A percentile compares a stretch with the other conserved stretches of the same genome.
phyloP scores from a whole-genome alignment of 2,888 invertebrate species.

The Orchesella flavescens region DNA sequence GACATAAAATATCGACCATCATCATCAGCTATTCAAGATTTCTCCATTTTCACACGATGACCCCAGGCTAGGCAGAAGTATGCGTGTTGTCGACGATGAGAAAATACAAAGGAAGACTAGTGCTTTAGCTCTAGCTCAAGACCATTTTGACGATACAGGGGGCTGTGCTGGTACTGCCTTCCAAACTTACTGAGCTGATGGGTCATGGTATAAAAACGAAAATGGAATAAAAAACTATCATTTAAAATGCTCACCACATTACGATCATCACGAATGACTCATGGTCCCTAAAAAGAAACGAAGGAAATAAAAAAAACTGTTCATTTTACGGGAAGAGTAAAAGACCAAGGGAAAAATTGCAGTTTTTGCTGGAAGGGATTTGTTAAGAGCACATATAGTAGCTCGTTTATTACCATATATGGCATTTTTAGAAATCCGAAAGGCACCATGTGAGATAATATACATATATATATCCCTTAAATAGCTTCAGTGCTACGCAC shows the following conservation, averaged over 20 bases:
- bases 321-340: neutral
- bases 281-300: neutral
- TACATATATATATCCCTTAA: neutral
- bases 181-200: too few species aligned
- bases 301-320: neutral
- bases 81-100: too few species aligned
- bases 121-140: too few species aligned
- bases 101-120: too few species aligned
- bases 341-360: neutral
- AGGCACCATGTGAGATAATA: neutral
- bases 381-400: neutral
- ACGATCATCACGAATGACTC: slow-evolving; percentile 11
- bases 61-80: too few species aligned
- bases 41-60: too few species aligned
- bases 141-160: too few species aligned
- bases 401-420: slow-evolving; percentile 10
- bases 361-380: neutral
- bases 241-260: slow-evolving; percentile 10
- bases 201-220: neutral
- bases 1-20: too few species aligned
- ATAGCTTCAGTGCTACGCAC: neutral
- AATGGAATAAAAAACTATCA: slow-evolving; percentile 5
- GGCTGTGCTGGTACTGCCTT: too few species aligned
- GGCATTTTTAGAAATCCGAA: slow-evolving; percentile 3
- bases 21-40: too few species aligned